Evolutionary conservation across 2,113 vertebrate species (phyloP).

Genomic region (Varanus salvator): DNA sequence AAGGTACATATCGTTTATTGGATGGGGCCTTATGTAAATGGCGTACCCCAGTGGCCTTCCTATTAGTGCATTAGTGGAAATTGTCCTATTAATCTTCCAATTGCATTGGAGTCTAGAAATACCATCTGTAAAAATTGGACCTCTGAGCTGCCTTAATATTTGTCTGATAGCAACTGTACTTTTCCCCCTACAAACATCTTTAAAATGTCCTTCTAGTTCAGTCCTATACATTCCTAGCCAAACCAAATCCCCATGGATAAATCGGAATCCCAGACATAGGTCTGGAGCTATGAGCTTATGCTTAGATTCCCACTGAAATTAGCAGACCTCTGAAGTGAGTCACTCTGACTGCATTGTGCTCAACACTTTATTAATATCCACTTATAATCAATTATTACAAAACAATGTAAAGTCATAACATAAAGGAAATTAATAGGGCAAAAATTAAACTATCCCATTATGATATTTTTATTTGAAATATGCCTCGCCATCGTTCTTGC

Average conservation of each 20-base stretch:
- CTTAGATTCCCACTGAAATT: neutral
- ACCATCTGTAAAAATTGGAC: neutral
- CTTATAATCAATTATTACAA: neutral
- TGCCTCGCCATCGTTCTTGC: neutral
- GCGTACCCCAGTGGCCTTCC: too few relatives aligned
- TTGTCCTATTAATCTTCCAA: neutral
- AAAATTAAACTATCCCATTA: constrained; percentile 5
- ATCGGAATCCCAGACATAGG: neutral
- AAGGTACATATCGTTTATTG: neutral
- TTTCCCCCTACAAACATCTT: neutral
- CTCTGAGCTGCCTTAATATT: neutral
- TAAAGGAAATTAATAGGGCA: constrained; percentile 9
- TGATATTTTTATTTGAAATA: constrained; percentile 11
- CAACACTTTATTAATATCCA: neutral
- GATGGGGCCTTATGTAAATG: neutral
- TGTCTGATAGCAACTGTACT: neutral
- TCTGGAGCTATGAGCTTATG: neutral
- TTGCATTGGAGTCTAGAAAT: neutral
- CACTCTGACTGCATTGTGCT: neutral
- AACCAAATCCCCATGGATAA: neutral
- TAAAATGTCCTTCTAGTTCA: neutral
- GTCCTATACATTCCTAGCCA: too few relatives aligned
- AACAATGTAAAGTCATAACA: neutral
- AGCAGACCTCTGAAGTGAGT: neutral
- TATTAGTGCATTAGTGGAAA: neutral